Conservation (phyloP, 2,888 invertebrate species). For the Dendrolimus pini region DNA sequence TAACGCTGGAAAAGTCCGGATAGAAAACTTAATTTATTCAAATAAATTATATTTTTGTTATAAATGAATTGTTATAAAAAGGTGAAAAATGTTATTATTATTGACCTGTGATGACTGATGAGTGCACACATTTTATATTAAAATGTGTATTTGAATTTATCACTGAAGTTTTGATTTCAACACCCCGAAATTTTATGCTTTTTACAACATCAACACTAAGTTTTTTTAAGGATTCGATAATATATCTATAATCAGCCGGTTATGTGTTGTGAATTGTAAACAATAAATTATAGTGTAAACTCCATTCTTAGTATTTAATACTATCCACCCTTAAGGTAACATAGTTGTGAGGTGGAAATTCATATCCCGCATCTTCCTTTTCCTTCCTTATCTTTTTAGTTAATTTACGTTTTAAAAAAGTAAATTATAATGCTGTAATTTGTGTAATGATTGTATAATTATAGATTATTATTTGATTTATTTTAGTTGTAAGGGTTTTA, state of each 20-base stretch:
- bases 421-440: too few relatives aligned
- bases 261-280: too few relatives aligned
- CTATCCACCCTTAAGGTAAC: too few relatives aligned
- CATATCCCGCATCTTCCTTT: too few relatives aligned
- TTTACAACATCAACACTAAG: too few relatives aligned
- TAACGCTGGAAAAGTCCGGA: background rate
- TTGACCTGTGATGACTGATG: slow-evolving; percentile 48
- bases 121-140: slow-evolving; percentile 66
- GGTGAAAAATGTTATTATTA: slow-evolving; percentile 16
- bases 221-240: too few relatives aligned
- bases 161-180: slow-evolving; percentile 51
- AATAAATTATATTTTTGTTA: background rate
- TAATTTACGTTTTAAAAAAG: too few relatives aligned
- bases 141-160: slow-evolving; percentile 52
- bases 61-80: slow-evolving; percentile 1
- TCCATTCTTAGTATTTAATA: too few relatives aligned
- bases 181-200: slow-evolving; percentile 18
- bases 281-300: too few relatives aligned
- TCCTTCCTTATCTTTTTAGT: background rate
- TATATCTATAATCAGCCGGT: too few relatives aligned
- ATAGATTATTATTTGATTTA: slow-evolving; percentile 7
- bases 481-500: slow-evolving; percentile 26
- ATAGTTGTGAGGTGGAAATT: too few relatives aligned
- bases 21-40: slow-evolving; percentile 2
- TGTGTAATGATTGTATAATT: too few relatives aligned